Conservation (phyloP, 2,888 invertebrate species). For the Pollenia angustigena region DNA sequence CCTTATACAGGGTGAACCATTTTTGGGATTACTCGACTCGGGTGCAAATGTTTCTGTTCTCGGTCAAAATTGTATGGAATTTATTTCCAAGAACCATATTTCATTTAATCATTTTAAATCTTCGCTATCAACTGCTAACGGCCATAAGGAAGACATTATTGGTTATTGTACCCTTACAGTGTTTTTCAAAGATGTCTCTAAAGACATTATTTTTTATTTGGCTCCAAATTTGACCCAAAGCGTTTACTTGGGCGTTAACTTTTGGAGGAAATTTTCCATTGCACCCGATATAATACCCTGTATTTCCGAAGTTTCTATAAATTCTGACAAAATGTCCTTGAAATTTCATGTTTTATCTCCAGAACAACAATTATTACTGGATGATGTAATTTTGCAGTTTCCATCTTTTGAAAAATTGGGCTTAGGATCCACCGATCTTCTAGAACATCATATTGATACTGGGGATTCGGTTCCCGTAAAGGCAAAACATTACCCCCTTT, state of each 20-base stretch:
- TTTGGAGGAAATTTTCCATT: no score
- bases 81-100: background rate
- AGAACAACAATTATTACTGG: background rate
- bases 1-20: background rate
- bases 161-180: slow-evolving; percentile 16
- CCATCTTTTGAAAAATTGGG: slow-evolving; percentile 28
- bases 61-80: slow-evolving; percentile 21
- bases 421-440: slow-evolving; percentile 11
- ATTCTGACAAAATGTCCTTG: background rate
- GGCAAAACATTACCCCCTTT: slow-evolving; percentile 27
- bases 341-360: background rate
- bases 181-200: background rate
- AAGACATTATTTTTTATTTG: background rate
- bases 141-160: slow-evolving; percentile 11
- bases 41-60: slow-evolving; percentile 44
- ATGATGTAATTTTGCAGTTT: slow-evolving; percentile 1
- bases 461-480: slow-evolving; percentile 48
- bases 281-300: background rate
- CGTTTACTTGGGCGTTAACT: background rate
- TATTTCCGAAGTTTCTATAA: no score
- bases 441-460: slow-evolving; percentile 31
- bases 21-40: slow-evolving; percentile 7
- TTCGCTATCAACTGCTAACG: slow-evolving; percentile 35
- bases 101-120: background rate
- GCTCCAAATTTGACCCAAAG: background rate